Evolutionary conservation across 2,888 invertebrate genomes (phyloP).

Genomic region (Chloroclysta siterata): DNA sequence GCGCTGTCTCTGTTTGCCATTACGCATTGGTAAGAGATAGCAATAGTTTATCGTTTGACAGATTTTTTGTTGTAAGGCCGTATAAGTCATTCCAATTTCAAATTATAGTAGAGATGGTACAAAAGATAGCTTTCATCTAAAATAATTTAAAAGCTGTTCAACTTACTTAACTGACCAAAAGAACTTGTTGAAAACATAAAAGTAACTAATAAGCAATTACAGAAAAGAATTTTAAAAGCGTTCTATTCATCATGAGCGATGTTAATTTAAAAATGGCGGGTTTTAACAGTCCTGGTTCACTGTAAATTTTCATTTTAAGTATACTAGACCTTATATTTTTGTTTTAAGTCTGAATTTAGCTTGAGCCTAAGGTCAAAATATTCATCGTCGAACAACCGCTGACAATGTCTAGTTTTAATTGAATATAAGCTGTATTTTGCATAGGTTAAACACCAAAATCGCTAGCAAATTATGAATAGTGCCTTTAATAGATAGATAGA

Average conservation of each 20-base stretch:
- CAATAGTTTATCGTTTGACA: no score
- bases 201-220: slow-evolving; percentile 50
- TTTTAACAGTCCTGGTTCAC: slow-evolving; percentile 43
- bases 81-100: no score
- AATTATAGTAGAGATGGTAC: neutral
- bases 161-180: neutral
- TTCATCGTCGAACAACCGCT: neutral
- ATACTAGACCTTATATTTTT: slow-evolving; percentile 5
- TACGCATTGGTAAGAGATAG: no score
- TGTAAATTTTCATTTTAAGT: neutral
- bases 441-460: neutral
- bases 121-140: neutral
- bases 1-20: no score
- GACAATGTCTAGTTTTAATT: neutral
- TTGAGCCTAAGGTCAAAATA: neutral
- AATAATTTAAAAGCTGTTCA: neutral
- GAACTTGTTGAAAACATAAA: slow-evolving; percentile 35
- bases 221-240: slow-evolving; percentile 40
- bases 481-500: slow-evolving; percentile 3
- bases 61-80: no score
- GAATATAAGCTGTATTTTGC: neutral
- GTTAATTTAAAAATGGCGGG: slow-evolving; percentile 73
- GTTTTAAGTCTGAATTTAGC: neutral
- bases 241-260: slow-evolving; percentile 61
- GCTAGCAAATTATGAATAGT: neutral